Conservation (phyloP, 2,888 invertebrate species). For the Eupithecia exiguata region DNA sequence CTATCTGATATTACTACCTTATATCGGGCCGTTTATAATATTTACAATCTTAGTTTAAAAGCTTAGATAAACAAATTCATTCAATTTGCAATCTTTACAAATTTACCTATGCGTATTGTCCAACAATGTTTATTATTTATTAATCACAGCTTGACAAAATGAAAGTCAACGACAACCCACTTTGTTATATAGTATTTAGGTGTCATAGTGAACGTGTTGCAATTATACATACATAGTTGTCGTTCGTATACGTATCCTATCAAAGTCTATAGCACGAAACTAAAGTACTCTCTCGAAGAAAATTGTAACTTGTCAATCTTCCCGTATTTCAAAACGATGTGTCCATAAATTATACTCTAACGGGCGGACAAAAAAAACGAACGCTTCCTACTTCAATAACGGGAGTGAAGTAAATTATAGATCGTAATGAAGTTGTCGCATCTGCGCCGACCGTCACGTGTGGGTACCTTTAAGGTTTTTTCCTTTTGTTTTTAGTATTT, state of each 20-base stretch:
- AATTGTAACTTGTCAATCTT: constrained; percentile 55
- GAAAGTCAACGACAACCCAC: neutral
- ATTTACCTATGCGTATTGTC: neutral
- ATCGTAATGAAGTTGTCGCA: constrained; percentile 77
- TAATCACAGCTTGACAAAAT: neutral
- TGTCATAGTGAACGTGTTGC: neutral
- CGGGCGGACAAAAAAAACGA: constrained; percentile 70
- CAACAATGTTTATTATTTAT: neutral
- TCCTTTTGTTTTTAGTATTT: constrained; percentile 45
- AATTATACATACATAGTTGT: no score
- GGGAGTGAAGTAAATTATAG: constrained; percentile 79
- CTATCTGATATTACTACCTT: constrained; percentile 25
- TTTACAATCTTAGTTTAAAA: constrained; percentile 16
- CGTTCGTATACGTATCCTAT: neutral
- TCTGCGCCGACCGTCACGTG: constrained; percentile 69
- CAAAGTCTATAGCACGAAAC: constrained; percentile 6
- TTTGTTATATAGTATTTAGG: neutral
- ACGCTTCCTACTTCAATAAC: constrained; percentile 79
- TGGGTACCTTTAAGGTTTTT: constrained; percentile 50
- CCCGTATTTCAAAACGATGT: constrained; percentile 63
- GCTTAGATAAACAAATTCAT: constrained; percentile 15
- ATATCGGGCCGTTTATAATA: constrained; percentile 21
- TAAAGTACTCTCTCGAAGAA: constrained; percentile 29
- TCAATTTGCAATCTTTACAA: neutral
- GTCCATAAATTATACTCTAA: constrained; percentile 77